Evolutionary conservation across 2,888 invertebrate species (phyloP).

Genomic region (Pecten maximus): DNA sequence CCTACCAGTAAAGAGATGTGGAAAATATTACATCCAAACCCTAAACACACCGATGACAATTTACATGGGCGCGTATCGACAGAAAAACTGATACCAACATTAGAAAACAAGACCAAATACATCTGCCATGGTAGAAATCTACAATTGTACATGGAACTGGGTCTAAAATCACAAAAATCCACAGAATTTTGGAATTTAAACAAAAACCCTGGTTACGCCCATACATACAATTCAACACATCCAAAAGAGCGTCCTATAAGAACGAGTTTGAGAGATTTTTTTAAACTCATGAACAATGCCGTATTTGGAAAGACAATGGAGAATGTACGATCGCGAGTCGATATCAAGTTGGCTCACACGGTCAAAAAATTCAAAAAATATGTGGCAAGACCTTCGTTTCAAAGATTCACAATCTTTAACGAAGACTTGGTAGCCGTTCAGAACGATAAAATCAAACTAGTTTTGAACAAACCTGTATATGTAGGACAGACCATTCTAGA

Average conservation of each 20-base stretch:
- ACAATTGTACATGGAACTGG: slow-evolving; percentile 69
- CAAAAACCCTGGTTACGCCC: slow-evolving; percentile 75
- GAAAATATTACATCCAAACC: too few relatives aligned
- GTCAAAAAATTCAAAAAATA: slow-evolving; percentile 20
- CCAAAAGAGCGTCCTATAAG: slow-evolving; percentile 67
- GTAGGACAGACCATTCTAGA: slow-evolving; percentile 41
- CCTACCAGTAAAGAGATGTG: too few relatives aligned
- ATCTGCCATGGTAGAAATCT: slow-evolving; percentile 78
- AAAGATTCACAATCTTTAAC: neutral
- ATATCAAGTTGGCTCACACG: slow-evolving; percentile 39
- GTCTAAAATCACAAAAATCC: slow-evolving; percentile 72
- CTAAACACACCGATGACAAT: too few relatives aligned
- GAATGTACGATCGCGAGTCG: slow-evolving; percentile 47
- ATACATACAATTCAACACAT: slow-evolving; percentile 75
- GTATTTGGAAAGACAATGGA: slow-evolving; percentile 56
- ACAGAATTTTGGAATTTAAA: slow-evolving; percentile 75
- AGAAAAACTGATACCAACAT: slow-evolving; percentile 60
- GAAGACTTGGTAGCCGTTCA: slow-evolving; percentile 7
- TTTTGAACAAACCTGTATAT: slow-evolving; percentile 4
- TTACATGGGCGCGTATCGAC: slow-evolving; percentile 1
- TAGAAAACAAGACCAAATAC: slow-evolving; percentile 67
- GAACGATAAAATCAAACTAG: neutral
- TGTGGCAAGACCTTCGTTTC: slow-evolving; percentile 26
- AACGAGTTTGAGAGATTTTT: slow-evolving; percentile 79
- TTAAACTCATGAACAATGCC: slow-evolving; percentile 69